phyloP scores from a whole-genome alignment of 2,113 vertebrate genomes.

The Barbus barbus region DNA sequence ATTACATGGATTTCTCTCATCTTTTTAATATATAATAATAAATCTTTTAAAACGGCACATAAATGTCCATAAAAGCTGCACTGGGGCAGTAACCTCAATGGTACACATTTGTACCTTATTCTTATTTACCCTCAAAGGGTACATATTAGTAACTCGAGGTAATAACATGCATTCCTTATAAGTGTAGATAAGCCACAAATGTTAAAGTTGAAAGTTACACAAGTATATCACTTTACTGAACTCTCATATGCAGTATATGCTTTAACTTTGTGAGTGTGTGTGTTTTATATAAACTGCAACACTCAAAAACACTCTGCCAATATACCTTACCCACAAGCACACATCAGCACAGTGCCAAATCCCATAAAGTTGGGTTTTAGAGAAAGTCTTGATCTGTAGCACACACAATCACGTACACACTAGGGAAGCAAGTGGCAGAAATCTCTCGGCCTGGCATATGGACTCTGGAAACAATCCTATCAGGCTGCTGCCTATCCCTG shows the following conservation, averaged over 20 bases:
- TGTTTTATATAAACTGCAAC: neutral
- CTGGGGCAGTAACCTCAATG: neutral
- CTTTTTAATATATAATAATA: too few relatives aligned
- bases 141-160: neutral
- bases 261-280: neutral
- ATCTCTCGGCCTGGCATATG: neutral
- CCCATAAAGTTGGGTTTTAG: neutral
- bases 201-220: too few relatives aligned
- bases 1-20: too few relatives aligned
- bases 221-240: neutral
- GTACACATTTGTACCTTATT: neutral
- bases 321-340: neutral
- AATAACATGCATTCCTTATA: neutral
- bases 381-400: neutral
- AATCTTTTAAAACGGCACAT: too few relatives aligned
- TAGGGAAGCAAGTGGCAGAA: neutral
- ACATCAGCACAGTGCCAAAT: neutral
- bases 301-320: neutral
- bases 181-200: neutral
- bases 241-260: neutral
- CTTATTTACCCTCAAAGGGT: neutral
- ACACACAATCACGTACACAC: conserved; percentile 25
- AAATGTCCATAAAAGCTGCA: too few relatives aligned
- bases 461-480: conserved; percentile 19
- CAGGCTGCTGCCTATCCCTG: neutral